phyloP scores from a whole-genome alignment of 1,140 invertebrate species.

The Lordiphosa clarofinis region DNA sequence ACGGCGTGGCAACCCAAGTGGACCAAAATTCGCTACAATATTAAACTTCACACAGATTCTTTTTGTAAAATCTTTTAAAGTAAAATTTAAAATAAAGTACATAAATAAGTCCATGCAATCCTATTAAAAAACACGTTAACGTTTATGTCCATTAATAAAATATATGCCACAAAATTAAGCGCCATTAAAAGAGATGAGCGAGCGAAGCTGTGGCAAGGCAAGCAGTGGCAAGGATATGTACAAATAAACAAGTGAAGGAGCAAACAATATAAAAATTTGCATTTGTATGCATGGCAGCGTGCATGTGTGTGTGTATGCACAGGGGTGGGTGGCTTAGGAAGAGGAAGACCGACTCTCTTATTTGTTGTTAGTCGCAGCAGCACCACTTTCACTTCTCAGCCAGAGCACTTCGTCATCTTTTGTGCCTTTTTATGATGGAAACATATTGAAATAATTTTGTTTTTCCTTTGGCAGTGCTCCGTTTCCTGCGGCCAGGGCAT shows the following conservation, averaged over 20 bases:
- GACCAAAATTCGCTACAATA: too few relatives aligned
- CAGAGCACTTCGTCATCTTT: constrained; percentile 42
- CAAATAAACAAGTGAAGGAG: constrained; percentile 43
- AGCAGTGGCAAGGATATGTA: constrained; percentile 5
- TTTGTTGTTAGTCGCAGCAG: constrained; percentile 13
- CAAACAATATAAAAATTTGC: constrained; percentile 54
- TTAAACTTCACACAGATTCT: too few relatives aligned
- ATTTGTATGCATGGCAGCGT: constrained; percentile 56
- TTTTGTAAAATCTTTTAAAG: not conserved
- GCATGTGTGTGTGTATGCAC: constrained; percentile 22
- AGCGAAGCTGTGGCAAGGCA: not conserved
- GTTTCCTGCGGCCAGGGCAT: constrained; percentile 90
- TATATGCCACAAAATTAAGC: constrained; percentile 61
- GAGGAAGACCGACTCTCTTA: constrained; percentile 3
- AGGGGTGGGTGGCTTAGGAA: too few relatives aligned
- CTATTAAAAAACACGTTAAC: constrained; percentile 53
- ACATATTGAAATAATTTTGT: constrained; percentile 68
- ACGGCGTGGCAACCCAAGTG: too few relatives aligned
- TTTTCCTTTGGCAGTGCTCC: constrained; percentile 86
- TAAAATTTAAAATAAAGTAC: constrained; percentile 26
- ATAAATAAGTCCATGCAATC: constrained; percentile 13
- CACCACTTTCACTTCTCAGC: not conserved
- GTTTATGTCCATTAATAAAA: constrained; percentile 66
- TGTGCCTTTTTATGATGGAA: constrained; percentile 45
- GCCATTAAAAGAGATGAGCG: constrained; percentile 39